Evolutionary conservation across 2,113 vertebrate species (phyloP).

Genomic region (Aldabrachelys gigantea): DNA sequence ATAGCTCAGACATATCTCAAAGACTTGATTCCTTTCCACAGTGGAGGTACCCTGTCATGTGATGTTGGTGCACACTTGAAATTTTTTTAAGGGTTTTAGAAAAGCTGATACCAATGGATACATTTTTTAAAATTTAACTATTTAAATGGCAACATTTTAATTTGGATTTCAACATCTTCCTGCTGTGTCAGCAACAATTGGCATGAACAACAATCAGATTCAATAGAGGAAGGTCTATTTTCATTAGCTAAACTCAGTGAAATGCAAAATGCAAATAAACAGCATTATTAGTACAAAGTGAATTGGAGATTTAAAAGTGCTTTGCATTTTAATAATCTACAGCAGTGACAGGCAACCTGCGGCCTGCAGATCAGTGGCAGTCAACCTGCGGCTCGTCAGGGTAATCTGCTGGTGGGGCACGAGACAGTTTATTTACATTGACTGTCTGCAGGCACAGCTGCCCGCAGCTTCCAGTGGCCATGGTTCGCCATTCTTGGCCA

Average conservation of each 20-base stretch:
- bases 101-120: accelerated
- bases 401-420: no score
- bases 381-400: no score
- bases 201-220: accelerated
- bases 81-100: accelerated
- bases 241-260: accelerated
- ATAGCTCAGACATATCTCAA: accelerated
- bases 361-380: no score
- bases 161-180: background rate
- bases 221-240: accelerated
- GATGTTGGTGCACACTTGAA: accelerated
- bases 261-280: accelerated
- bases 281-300: background rate
- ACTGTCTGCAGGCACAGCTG: no score
- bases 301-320: accelerated
- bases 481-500: no score
- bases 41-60: accelerated
- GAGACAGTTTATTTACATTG: no score
- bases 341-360: no score
- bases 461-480: no score
- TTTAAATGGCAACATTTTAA: accelerated
- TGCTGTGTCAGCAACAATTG: accelerated
- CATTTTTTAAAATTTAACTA: background rate
- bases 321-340: accelerated
- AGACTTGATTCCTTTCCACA: accelerated